phyloP scores from a whole-genome alignment of 2,797 vertebrate genomes.

The Hemibagrus guttatus region DNA sequence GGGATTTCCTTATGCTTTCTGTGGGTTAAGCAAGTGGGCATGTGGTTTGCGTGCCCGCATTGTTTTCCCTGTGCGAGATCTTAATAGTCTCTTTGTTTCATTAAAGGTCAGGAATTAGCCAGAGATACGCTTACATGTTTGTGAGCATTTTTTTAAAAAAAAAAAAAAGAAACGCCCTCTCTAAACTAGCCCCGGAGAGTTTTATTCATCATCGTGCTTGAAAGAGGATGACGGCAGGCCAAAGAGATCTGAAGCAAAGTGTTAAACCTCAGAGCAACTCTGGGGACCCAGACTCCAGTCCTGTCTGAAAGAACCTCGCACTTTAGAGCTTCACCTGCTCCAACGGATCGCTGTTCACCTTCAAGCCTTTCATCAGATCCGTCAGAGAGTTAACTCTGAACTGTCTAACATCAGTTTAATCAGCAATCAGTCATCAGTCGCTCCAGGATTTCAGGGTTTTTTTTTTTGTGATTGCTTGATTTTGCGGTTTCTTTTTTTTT shows the following conservation, averaged over 20 bases:
- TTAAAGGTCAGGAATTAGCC: not conserved
- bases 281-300: not conserved
- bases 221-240: not conserved
- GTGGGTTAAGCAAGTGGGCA: not conserved
- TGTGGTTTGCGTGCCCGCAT: not conserved
- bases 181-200: not conserved
- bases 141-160: not conserved
- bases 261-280: not conserved
- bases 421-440: not conserved
- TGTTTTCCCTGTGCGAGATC: not conserved
- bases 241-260: constrained; percentile 6
- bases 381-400: not conserved
- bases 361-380: not conserved
- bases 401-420: not conserved
- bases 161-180: not conserved
- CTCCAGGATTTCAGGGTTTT: no score
- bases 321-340: not conserved
- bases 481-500: no score
- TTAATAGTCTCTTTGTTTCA: not conserved
- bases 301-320: not conserved
- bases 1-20: constrained; percentile 7
- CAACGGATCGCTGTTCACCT: not conserved
- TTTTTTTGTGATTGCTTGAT: no score
- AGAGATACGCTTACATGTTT: not conserved
- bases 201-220: not conserved